phyloP scores from a whole-genome alignment of 2,113 vertebrate species.

The Dromas ardeola region DNA sequence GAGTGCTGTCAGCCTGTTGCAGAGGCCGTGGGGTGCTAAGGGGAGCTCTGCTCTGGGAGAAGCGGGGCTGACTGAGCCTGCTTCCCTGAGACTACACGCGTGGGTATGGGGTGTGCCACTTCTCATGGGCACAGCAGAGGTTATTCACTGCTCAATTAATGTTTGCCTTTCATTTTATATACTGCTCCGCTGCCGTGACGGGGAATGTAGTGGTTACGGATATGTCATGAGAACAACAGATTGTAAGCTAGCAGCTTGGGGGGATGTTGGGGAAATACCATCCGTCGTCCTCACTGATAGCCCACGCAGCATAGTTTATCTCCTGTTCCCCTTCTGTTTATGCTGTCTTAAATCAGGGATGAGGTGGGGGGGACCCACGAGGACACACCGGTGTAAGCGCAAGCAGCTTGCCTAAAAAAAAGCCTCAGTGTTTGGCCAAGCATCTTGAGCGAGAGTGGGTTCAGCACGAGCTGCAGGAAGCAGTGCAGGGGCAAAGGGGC shows the following conservation, averaged over 20 bases:
- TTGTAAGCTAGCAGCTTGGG: neutral
- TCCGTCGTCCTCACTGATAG: neutral
- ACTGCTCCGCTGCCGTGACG: neutral
- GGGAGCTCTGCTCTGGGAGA: neutral
- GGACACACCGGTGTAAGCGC: neutral
- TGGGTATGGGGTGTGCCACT: neutral
- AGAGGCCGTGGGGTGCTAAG: neutral
- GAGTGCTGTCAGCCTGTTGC: neutral
- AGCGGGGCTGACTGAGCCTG: neutral
- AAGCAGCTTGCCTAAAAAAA: neutral
- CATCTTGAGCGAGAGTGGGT: accelerated
- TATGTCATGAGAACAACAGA: neutral
- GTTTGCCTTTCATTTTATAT: neutral
- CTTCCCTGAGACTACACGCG: accelerated
- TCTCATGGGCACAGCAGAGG: neutral
- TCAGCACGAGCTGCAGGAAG: neutral
- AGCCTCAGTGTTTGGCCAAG: neutral
- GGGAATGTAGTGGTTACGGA: neutral
- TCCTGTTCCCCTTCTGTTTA: neutral
- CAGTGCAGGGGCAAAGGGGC: neutral
- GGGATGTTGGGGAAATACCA: neutral
- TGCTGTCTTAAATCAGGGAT: neutral
- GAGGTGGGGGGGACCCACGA: accelerated
- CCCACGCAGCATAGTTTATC: neutral
- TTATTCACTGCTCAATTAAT: neutral